Percentiles rank a stretch among this genome's conserved stretches.
These are phyloP conservation scores for Cyaniris semiargus DNA, from an alignment of 2,888 invertebrate species.

Conservation along the genomic window DNA sequence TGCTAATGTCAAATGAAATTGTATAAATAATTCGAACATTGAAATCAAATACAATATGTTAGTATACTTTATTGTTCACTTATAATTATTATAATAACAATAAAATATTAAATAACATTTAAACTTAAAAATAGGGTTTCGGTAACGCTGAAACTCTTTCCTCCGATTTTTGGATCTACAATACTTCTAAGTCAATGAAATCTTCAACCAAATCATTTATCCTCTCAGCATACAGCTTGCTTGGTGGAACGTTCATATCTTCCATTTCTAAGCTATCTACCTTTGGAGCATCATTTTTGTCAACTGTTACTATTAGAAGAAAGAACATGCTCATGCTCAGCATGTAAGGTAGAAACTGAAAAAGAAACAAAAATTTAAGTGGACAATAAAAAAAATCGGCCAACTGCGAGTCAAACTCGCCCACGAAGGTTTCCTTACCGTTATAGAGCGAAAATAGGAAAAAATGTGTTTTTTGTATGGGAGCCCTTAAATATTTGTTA, in stretches of 20 bases:
- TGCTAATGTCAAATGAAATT: background rate
- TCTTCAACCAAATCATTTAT: conserved; percentile 38
- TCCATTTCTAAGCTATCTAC: conserved; percentile 21
- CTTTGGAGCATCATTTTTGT: conserved; percentile 35
- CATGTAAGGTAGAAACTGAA: conserved; percentile 25
- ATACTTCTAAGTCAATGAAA: conserved; percentile 14
- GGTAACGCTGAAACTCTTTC: background rate
- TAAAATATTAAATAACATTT: background rate
- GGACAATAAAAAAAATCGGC: background rate
- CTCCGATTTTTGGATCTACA: background rate
- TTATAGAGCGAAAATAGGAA: too few species aligned
- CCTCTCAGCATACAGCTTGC: conserved; percentile 36
- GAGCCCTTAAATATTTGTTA: too few species aligned
- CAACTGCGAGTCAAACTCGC: too few species aligned
- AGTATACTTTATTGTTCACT: too few species aligned
- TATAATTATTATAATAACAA: background rate
- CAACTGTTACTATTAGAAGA: conserved; percentile 33
- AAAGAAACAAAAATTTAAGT: background rate
- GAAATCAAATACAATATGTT: too few species aligned
- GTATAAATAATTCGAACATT: background rate
- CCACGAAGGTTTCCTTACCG: too few species aligned
- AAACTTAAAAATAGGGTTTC: background rate
- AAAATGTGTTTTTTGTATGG: background rate
- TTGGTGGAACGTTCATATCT: conserved; percentile 34
- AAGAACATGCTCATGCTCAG: conserved; percentile 8